Evolutionary conservation across 2,113 vertebrate species (phyloP), one percentile per base, ranked within the genome.

Genomic region (Hippocampus guttulatus): DNA sequence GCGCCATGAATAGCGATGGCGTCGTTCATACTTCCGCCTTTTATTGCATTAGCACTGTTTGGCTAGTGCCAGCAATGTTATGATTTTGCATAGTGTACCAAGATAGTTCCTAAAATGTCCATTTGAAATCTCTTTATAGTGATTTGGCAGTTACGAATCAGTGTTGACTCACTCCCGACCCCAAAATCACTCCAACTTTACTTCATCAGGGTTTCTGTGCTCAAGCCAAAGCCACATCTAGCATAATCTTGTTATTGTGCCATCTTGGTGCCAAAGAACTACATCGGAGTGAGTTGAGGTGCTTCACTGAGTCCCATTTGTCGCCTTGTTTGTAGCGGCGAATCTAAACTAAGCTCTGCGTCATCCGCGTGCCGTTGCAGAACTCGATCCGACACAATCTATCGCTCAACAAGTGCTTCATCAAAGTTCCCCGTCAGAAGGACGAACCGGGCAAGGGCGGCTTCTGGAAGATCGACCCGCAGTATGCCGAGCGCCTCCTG

Each of bases 321-420:
- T 49, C 5, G 14, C 47, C 47, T 18, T 52, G 18, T 52, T 21
- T 52, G 51, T 52, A 52, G 10, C 10, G 1, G 6, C 3, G 18
- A 63, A 2, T n/a, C 63, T 65, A 45, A 65, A 30, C 65, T 33
- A 67, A 27, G 66, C 64, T 67, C 27, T 30, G 23, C 15, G 25
- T 23, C 4, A 25, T 16, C 9, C 18, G 38, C 25, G 16, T 33
- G 30, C 79, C 0, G 21, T 60, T 79, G 73, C 88, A 99, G 97
- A 99, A 98, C 76, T 98, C 96, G 62, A 98, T 98, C 84, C 92
- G 97, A 64, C 96, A 98, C 92, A 99, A 98, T 86, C 93, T 99
- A 70, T 99, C 97, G 0, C 88, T 99, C 85, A 98, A 99, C 90
- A 98, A 99, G 86, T 99, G 96, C 88, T 99, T 99, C 89, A 96